phyloP scores from a whole-genome alignment of 2,888 invertebrate species.

The Eristalis pertinax region DNA sequence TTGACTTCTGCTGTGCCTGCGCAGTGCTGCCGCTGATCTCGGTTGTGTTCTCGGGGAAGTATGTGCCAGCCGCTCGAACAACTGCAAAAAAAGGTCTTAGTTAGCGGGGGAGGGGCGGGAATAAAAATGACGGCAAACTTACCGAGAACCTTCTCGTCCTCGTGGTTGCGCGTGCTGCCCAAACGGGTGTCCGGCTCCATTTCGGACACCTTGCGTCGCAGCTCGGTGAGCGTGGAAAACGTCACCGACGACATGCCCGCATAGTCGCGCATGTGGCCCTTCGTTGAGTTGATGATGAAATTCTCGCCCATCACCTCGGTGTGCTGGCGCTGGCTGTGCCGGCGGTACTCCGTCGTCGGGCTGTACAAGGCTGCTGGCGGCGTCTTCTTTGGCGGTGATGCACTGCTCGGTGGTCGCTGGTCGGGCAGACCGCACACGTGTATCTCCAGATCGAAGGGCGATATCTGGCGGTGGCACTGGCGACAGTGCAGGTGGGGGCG shows the following conservation, averaged over 20 bases:
- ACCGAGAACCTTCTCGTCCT: constrained; percentile 76
- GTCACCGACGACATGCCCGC: constrained; percentile 35
- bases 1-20: constrained; percentile 40
- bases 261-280: background rate
- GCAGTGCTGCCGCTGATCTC: background rate
- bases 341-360: background rate
- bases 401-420: background rate
- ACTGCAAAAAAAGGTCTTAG: constrained; percentile 74
- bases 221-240: constrained; percentile 43
- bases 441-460: constrained; percentile 61
- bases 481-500: constrained; percentile 65
- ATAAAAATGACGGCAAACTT: no score
- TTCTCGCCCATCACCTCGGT: constrained; percentile 23
- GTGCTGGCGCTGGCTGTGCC: background rate
- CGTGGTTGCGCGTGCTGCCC: constrained; percentile 26
- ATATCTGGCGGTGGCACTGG: constrained; percentile 60
- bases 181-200: constrained; percentile 44
- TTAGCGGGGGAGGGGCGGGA: no score
- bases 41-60: constrained; percentile 78
- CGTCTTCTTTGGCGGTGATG: constrained; percentile 14
- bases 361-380: background rate
- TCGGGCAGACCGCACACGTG: constrained; percentile 24
- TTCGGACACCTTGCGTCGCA: constrained; percentile 48
- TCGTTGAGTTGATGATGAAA: background rate
- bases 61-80: constrained; percentile 80